phyloP scores from a whole-genome alignment of 2,888 invertebrate genomes.

The Pemphredon lugubris region DNA sequence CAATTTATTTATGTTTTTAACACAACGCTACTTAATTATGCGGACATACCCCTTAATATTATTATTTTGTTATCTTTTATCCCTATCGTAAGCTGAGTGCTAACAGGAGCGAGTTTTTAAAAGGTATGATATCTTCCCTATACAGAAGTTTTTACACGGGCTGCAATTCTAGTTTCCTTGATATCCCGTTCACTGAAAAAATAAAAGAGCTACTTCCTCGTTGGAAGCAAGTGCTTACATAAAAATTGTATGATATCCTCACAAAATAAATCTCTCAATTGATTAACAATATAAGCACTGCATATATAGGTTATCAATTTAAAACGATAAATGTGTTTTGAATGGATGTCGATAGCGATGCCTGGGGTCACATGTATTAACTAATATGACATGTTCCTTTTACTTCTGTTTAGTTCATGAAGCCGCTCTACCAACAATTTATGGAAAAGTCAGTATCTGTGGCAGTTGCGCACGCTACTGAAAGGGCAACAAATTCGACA shows the following conservation, averaged over 20 bases:
- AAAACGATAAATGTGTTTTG: no score
- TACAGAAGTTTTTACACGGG: slow-evolving; percentile 18
- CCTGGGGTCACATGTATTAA: not conserved
- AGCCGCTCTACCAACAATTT: slow-evolving; percentile 90
- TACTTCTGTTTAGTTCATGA: slow-evolving; percentile 86
- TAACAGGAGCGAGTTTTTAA: slow-evolving; percentile 62
- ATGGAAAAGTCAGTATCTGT: slow-evolving; percentile 92
- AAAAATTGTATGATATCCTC: no score
- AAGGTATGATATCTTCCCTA: slow-evolving; percentile 67
- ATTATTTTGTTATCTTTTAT: slow-evolving; percentile 46
- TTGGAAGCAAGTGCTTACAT: no score
- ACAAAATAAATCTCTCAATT: no score
- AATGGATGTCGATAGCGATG: no score
- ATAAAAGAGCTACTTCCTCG: no score
- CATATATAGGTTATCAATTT: no score
- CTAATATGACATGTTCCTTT: slow-evolving; percentile 31
- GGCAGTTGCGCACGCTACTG: slow-evolving; percentile 90
- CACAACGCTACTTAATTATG: slow-evolving; percentile 17
- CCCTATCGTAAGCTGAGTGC: slow-evolving; percentile 64
- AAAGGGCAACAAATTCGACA: slow-evolving; percentile 84
- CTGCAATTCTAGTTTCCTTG: slow-evolving; percentile 23
- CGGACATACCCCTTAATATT: slow-evolving; percentile 43
- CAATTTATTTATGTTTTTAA: slow-evolving; percentile 10
- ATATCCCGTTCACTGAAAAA: no score
- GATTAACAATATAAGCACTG: no score